Base-by-base conservation (phyloP, 2,888 invertebrate genomes). In the Bellardia bayeri region DNA sequence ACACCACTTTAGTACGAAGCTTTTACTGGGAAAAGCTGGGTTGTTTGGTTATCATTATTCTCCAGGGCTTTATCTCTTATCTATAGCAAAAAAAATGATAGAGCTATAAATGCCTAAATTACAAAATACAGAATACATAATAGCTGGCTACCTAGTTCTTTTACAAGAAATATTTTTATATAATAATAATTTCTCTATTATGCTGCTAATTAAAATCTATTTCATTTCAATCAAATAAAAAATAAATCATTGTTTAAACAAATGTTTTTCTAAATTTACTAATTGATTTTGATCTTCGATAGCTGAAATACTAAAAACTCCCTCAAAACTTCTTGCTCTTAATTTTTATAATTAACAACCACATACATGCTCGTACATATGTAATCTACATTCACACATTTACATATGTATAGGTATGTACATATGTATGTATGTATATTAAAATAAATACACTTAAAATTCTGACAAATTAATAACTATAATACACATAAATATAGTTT, bases 401-500 rank as follows among this genome's bases (percentile, higher is more conserved):
- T 23, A 23, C 23, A 23, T 23, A 23, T 23, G 23, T 23, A 23
- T 23, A 23, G 0, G 23, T 23, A 23, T 23, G 54, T 13, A 56
- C n/a, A n/a, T n/a, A n/a, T n/a, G n/a, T n/a, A 23, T 23, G 23
- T 23, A 23, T 23, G 54, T 13, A 56, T 11, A 6, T 72, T 58
- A 14, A 30, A 30, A n/a, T 61, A n/a, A 58, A 74, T 30, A 61
- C 45, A 45, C 11, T 30, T 45, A 61, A 58, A 45, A n/a, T n/a
- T 61, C 6, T 30, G 13, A 7, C 6, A 61, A 37, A 75, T 6
- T 75, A 49, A 49, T 63, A 49, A 33, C n/a, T 33, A 49, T 30
- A 58, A 58, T 42, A 16, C 5, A 3, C 6, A 37, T 6, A 37
- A 37, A 0, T 4, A 5, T 5, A 37, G 4, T 37, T 37, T 37